Conservation (phyloP, 2,797 vertebrate species). For the Distichodus sexfasciatus region DNA sequence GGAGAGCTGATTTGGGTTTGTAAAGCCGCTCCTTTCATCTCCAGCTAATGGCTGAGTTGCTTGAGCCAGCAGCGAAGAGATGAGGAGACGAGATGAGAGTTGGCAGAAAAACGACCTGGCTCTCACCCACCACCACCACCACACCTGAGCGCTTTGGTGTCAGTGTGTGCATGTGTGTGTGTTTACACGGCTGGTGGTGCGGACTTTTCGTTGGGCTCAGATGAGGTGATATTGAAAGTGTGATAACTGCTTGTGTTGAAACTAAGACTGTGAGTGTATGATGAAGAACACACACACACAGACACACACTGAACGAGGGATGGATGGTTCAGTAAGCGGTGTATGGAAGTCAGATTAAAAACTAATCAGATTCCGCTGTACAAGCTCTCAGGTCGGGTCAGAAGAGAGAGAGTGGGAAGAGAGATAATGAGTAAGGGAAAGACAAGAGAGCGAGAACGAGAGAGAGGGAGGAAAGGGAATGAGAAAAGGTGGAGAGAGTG, state of each 20-base stretch:
- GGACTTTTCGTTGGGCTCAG: not conserved
- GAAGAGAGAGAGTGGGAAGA: not conserved
- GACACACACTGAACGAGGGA: too few species aligned
- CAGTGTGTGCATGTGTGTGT: not conserved
- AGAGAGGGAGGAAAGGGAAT: too few species aligned
- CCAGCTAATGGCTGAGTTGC: not conserved
- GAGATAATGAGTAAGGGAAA: not conserved
- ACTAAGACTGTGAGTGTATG: not conserved
- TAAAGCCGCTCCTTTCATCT: not conserved
- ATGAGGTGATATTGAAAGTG: not conserved
- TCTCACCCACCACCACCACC: not conserved
- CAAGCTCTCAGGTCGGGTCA: not conserved
- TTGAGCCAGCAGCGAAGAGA: not conserved
- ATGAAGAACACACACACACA: not conserved
- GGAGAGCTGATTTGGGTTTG: not conserved
- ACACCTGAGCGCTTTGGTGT: constrained; percentile 1
- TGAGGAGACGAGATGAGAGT: not conserved
- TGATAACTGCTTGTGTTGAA: too few species aligned
- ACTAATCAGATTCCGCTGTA: not conserved
- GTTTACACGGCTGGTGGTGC: not conserved
- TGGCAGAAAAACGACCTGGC: constrained; percentile 11
- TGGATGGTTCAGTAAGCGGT: not conserved
- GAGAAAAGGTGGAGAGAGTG: too few species aligned
- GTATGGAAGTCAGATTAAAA: not conserved
- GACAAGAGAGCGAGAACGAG: not conserved